These are phyloP conservation scores for Alosa alosa DNA, from an alignment of 2,113 vertebrate genomes.

Conservation along the genomic window DNA sequence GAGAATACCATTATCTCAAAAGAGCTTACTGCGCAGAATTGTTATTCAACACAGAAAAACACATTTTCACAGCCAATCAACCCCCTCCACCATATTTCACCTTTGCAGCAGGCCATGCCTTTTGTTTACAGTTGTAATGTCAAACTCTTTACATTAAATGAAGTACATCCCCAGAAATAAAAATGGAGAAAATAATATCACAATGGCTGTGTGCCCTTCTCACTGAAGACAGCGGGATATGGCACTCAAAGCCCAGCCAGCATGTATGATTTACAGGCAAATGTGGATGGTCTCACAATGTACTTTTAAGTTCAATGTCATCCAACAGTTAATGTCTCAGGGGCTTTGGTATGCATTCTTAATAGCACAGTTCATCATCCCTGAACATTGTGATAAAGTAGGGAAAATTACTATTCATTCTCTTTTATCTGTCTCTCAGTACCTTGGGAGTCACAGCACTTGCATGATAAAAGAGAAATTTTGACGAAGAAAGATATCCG, in stretches of 20 bases:
- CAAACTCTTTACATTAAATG: slow-evolving; percentile 49
- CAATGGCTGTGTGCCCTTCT: slow-evolving; percentile 33
- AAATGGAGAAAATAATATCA: slow-evolving; percentile 4
- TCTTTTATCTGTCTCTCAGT: slow-evolving; percentile 58
- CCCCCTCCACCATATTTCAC: slow-evolving; percentile 35
- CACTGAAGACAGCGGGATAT: slow-evolving; percentile 32
- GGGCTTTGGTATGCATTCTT: slow-evolving; percentile 61
- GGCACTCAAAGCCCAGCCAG: slow-evolving; percentile 18
- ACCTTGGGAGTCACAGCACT: slow-evolving; percentile 62
- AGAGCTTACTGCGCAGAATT: slow-evolving; percentile 58
- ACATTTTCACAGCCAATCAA: slow-evolving; percentile 53
- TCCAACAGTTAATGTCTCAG: slow-evolving; percentile 62
- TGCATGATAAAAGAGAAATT: slow-evolving; percentile 59
- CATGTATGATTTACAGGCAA: slow-evolving; percentile 54
- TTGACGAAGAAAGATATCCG: slow-evolving; percentile 54
- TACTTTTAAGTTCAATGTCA: slow-evolving; percentile 72
- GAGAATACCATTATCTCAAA: slow-evolving; percentile 52
- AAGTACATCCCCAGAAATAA: slow-evolving; percentile 24
- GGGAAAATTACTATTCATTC: slow-evolving; percentile 56
- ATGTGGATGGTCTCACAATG: slow-evolving; percentile 21
- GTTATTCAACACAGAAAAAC: slow-evolving; percentile 56
- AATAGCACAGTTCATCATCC: slow-evolving; percentile 60
- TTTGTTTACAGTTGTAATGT: slow-evolving; percentile 45
- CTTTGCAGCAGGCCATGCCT: slow-evolving; percentile 28
- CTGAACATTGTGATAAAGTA: slow-evolving; percentile 67